A percentile compares a stretch with the other conserved stretches of the same genome.
These are phyloP conservation scores for Phylloscopus trochiloides DNA, from an alignment of 2,113 vertebrate genomes.

Conservation along the genomic window DNA sequence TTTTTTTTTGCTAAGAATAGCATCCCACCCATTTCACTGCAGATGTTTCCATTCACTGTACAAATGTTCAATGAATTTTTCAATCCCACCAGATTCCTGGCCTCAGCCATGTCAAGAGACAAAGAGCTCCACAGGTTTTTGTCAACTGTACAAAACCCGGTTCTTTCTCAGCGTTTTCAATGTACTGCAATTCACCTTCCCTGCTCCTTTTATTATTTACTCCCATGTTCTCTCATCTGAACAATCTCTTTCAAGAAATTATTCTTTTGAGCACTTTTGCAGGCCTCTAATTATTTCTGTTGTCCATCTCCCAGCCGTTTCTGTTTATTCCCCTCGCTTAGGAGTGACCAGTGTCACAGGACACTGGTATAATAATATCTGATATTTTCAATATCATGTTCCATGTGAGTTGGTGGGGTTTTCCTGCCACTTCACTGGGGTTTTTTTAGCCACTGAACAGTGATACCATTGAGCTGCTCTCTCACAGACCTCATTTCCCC, in stretches of 20 bases:
- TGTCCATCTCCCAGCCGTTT: slow-evolving; percentile 50
- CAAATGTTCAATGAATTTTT: slow-evolving; percentile 55
- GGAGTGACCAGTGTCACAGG: background rate
- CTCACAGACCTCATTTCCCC: background rate
- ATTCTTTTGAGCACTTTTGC: slow-evolving; percentile 45
- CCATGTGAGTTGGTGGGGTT: background rate
- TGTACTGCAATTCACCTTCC: slow-evolving; percentile 61
- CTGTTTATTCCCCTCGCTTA: background rate
- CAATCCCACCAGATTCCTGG: slow-evolving; percentile 49
- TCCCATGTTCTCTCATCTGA: slow-evolving; percentile 37
- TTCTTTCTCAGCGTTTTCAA: slow-evolving; percentile 31
- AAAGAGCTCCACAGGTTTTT: slow-evolving; percentile 60
- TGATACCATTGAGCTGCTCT: background rate
- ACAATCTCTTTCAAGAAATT: slow-evolving; percentile 59
- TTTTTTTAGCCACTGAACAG: slow-evolving; percentile 38
- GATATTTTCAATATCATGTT: slow-evolving; percentile 38
- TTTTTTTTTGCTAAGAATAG: slow-evolving; percentile 47
- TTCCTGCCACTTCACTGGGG: slow-evolving; percentile 14
- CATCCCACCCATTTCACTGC: slow-evolving; percentile 53
- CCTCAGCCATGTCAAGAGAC: slow-evolving; percentile 38
- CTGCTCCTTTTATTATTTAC: slow-evolving; percentile 49
- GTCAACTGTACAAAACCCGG: slow-evolving; percentile 58
- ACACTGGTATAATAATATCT: slow-evolving; percentile 8
- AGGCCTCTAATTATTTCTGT: slow-evolving; percentile 39
- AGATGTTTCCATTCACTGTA: slow-evolving; percentile 68